These are phyloP conservation scores for Caenorhabditis afra DNA, from an alignment of 2,888 invertebrate genomes.

Conservation along the genomic window DNA sequence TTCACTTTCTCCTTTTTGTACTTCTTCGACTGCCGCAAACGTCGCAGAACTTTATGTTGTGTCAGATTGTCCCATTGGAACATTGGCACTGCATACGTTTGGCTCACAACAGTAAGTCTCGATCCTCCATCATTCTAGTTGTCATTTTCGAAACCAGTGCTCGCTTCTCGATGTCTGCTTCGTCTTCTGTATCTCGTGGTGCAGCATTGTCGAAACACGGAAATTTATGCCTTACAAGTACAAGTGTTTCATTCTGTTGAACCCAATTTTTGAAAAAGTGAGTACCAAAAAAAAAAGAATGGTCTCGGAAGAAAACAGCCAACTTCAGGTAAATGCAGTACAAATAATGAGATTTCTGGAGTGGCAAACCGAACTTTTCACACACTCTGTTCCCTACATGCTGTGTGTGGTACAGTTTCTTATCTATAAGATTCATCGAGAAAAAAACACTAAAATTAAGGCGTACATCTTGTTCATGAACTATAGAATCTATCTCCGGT, in stretches of 20 bases:
- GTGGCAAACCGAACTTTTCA: conserved; percentile 29
- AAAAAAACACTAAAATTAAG: no score
- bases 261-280: conserved; percentile 32
- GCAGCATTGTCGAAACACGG: neutral
- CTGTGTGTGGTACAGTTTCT: conserved; percentile 8
- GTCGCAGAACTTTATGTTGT: neutral
- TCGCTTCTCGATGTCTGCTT: neutral
- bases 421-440: no score
- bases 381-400: conserved; percentile 8
- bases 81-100: no score
- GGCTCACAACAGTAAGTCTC: no score
- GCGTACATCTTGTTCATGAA: no score
- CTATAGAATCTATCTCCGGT: no score
- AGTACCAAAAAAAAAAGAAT: neutral
- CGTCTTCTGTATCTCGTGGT: neutral
- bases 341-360: conserved; percentile 16
- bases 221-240: neutral
- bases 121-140: no score
- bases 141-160: no score
- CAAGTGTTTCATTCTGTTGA: conserved; percentile 36
- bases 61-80: no score
- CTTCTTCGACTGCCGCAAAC: conserved; percentile 24
- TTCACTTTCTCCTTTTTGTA: conserved; percentile 12
- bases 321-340: conserved; percentile 1
- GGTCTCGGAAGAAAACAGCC: no score